A percentile compares a stretch with the other conserved stretches of the same genome.
These are phyloP conservation scores for Eidolon helvum DNA, from an alignment of 2,113 vertebrate species.

Conservation along the genomic window DNA sequence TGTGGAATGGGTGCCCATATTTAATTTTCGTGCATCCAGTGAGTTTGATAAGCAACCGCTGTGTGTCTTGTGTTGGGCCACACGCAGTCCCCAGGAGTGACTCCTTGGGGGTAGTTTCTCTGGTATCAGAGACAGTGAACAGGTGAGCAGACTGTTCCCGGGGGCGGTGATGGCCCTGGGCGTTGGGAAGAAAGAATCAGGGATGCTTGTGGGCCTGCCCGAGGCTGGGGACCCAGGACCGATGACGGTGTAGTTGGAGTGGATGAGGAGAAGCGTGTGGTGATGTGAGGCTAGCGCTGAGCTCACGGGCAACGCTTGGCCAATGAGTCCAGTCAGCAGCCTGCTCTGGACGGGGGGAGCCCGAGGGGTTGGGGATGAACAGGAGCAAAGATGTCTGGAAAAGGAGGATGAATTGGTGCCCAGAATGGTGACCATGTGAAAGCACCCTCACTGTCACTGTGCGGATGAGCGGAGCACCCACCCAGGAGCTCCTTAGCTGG, in stretches of 20 bases:
- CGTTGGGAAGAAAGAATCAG: no score
- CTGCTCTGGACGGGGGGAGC: not conserved
- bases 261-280: fast-evolving
- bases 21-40: not conserved
- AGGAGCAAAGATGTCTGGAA: not conserved
- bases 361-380: not conserved
- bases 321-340: not conserved
- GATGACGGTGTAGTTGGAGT: no score
- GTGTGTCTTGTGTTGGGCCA: not conserved
- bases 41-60: not conserved
- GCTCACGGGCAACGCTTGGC: not conserved
- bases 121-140: not conserved
- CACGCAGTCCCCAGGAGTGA: not conserved
- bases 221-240: not conserved
- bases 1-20: not conserved
- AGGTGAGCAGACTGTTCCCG: not conserved
- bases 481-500: no score
- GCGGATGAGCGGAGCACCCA: no score
- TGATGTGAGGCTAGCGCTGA: fast-evolving
- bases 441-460: not conserved
- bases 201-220: fast-evolving
- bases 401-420: not conserved
- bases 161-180: no score
- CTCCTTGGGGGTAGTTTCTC: not conserved
- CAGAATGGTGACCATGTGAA: not conserved